Evolutionary conservation across 2,113 vertebrate genomes (phyloP).

Genomic region (Himantopus leucocephalus): DNA sequence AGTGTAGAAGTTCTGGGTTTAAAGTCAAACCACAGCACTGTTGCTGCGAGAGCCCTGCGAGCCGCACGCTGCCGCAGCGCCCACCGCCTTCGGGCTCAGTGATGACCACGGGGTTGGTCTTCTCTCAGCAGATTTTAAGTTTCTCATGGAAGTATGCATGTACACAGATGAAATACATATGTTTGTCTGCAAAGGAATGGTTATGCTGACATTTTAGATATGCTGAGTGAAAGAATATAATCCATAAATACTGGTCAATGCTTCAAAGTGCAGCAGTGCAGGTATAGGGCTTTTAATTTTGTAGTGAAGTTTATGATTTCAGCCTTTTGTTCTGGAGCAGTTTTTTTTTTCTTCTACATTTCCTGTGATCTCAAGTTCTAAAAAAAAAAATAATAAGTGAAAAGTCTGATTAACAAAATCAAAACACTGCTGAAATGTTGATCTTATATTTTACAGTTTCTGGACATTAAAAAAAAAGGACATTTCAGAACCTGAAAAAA

Average conservation of each 20-base stretch:
- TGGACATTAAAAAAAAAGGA: neutral
- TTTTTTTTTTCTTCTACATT: neutral
- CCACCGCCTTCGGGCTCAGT: neutral
- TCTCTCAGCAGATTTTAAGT: neutral
- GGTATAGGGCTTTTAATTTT: neutral
- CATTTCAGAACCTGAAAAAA: neutral
- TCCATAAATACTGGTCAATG: neutral
- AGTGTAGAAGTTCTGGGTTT: neutral
- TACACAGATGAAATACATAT: neutral
- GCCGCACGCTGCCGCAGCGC: neutral
- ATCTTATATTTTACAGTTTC: neutral
- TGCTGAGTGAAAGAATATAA: neutral
- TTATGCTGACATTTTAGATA: neutral
- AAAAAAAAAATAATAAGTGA: neutral
- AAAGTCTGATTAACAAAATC: neutral
- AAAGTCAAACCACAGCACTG: neutral
- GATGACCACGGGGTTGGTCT: neutral
- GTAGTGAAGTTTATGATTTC: neutral
- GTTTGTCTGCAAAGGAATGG: neutral
- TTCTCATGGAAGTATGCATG: neutral
- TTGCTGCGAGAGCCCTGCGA: neutral
- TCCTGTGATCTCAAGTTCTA: neutral
- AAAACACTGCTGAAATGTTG: neutral
- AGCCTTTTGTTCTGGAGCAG: neutral
- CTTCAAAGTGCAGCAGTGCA: neutral